Base-by-base conservation (phyloP, 2,888 invertebrate genomes). In the Apoda limacodes region DNA sequence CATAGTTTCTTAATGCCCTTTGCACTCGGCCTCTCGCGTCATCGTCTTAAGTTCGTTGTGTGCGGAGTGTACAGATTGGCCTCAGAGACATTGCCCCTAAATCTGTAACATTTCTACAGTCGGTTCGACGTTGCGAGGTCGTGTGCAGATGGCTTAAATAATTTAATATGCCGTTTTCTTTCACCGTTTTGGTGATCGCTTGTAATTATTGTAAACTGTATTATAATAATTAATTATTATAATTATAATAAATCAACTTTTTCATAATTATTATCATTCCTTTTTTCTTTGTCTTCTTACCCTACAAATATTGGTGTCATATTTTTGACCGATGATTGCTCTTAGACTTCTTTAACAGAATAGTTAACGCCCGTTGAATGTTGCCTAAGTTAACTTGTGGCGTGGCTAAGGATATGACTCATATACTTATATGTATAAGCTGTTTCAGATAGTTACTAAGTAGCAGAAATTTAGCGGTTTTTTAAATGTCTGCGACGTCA, bases 151-250 rank as follows among this genome's bases (percentile, higher is more conserved):
- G 53, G 53, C 63, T 62, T 67, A 65, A 61, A 69, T 74, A 68
- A 75, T 71, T 75, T 69, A 76, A 75, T 80, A 75, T 54, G 78
- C 78, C 68, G 70, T 78, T 80, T 80, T 78, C 71, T 78, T 80
- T 80, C 78, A 74, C 78, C 76, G 65, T 72, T 80, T 78, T 71
- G 78, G 78, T 80, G 78, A 78, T 71, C 74, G 78, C 78, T 80
- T 80, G 78, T 80, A 78, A 80, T 80, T 80, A 80, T 80, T 80
- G 78, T 80, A 80, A 80, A 80, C 78, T 80, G 78, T 80, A 80
- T 78, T 76, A 80, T 78, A 80, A 76, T 78, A 78, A 78, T 78
- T 76, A 78, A 75, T 75, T 72, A 74, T 74, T 71, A 74, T 72
- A 74, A 70, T 71, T 56, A 72, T 75, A 78, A 78, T 76, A 80